A percentile compares a stretch with the other conserved stretches of the same genome.
phyloP scores from a whole-genome alignment of 2,888 invertebrate genomes.

The Andricus quercusramuli region DNA sequence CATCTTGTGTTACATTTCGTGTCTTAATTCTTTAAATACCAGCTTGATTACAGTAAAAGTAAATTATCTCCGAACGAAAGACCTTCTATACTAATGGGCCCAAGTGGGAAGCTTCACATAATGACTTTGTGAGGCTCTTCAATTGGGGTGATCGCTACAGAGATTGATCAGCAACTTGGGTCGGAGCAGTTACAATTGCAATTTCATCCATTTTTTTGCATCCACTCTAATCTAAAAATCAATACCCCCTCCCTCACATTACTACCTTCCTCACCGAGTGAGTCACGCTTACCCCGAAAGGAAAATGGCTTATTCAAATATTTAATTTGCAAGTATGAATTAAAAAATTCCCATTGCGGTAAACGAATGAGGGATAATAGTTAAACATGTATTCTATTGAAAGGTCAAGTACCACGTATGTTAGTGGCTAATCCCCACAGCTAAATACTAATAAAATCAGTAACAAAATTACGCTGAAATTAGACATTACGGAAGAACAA shows the following conservation, averaged over 20 bases:
- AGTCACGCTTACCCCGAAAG: too few relatives aligned
- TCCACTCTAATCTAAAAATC: too few relatives aligned
- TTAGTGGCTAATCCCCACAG: background rate
- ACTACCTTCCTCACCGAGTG: too few relatives aligned
- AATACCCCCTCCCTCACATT: too few relatives aligned
- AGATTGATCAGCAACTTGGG: too few relatives aligned
- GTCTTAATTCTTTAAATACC: background rate
- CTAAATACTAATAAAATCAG: background rate
- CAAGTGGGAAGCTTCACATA: too few relatives aligned
- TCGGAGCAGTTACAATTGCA: too few relatives aligned
- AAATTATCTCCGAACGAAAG: background rate
- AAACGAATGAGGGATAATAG: background rate
- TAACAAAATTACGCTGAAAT: background rate
- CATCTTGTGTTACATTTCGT: background rate
- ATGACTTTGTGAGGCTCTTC: too few relatives aligned
- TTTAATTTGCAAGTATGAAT: background rate
- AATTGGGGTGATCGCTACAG: too few relatives aligned
- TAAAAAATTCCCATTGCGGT: background rate
- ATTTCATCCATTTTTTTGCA: too few relatives aligned
- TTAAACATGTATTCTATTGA: background rate
- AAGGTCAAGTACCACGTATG: background rate
- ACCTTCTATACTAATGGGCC: too few relatives aligned
- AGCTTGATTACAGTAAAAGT: background rate
- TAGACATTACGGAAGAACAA: conserved; percentile 28
- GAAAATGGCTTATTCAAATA: too few relatives aligned